Percentiles rank a stretch among this genome's conserved stretches.
phyloP scores from a whole-genome alignment of 2,888 invertebrate genomes.

The Yponomeuta malinellus region DNA sequence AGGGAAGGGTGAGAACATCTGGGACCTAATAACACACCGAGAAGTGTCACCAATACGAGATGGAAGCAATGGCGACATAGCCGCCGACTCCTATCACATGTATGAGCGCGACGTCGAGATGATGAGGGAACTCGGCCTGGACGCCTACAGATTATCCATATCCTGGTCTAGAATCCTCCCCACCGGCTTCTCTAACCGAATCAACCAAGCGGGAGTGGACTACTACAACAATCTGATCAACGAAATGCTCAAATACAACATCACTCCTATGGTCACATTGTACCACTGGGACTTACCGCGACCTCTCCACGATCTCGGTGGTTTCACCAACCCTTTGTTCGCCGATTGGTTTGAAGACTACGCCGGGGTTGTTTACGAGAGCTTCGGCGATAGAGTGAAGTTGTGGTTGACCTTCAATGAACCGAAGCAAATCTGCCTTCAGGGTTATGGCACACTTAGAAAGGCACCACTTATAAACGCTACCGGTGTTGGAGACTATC shows the following conservation, averaged over 20 bases:
- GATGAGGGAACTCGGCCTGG: slow-evolving; percentile 55
- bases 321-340: slow-evolving; percentile 57
- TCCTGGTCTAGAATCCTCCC: slow-evolving; percentile 80
- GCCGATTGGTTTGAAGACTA: slow-evolving; percentile 67
- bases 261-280: slow-evolving; percentile 76
- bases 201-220: slow-evolving; percentile 76
- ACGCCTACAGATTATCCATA: slow-evolving; percentile 72
- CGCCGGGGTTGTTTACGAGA: slow-evolving; percentile 52
- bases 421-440: slow-evolving; percentile 52
- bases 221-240: slow-evolving; percentile 80
- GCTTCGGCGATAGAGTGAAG: slow-evolving; percentile 68
- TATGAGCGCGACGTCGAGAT: slow-evolving; percentile 73
- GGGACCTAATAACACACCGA: slow-evolving; percentile 77
- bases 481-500: slow-evolving; percentile 61
- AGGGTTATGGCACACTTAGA: slow-evolving; percentile 55
- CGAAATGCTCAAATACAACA: slow-evolving; percentile 75
- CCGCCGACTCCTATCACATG: slow-evolving; percentile 76
- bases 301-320: slow-evolving; percentile 71
- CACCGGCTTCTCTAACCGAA: slow-evolving; percentile 60
- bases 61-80: slow-evolving; percentile 73
- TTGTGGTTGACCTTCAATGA: slow-evolving; percentile 78
- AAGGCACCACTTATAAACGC: slow-evolving; percentile 49
- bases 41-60: slow-evolving; percentile 63
- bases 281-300: slow-evolving; percentile 75
- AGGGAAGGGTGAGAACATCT: slow-evolving; percentile 76